These are phyloP conservation scores for Squalus acanthias DNA, from an alignment of 2,797 vertebrate species.

Conservation along the genomic window DNA sequence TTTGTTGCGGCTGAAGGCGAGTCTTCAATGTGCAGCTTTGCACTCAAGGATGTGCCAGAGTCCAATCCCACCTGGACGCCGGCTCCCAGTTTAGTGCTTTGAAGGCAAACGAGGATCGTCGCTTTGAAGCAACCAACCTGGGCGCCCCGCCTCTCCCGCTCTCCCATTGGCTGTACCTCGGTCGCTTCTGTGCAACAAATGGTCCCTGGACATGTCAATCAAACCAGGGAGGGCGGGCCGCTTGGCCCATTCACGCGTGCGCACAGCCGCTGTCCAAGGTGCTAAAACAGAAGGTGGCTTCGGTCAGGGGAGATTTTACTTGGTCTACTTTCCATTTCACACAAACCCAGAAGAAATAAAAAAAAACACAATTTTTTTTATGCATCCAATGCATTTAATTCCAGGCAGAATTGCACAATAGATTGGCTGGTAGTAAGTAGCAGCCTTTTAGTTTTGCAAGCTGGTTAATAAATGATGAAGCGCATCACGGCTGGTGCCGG, in stretches of 20 bases:
- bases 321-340: too few relatives aligned
- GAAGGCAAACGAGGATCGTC: not conserved
- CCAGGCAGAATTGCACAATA: not conserved
- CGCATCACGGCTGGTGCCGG: too few relatives aligned
- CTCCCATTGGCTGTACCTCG: constrained; percentile 1
- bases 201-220: not conserved
- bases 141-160: not conserved
- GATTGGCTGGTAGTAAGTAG: not conserved
- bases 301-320: too few relatives aligned
- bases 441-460: not conserved
- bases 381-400: not conserved
- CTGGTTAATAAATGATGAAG: not conserved
- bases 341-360: not conserved
- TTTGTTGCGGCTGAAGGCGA: not conserved
- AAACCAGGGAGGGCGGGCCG: not conserved
- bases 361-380: too few relatives aligned
- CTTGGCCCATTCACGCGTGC: not conserved
- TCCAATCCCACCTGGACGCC: not conserved
- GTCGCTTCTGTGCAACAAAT: not conserved
- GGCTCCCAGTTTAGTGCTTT: not conserved
- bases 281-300: constrained; percentile 8
- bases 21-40: not conserved
- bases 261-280: not conserved
- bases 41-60: not conserved
- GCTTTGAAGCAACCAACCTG: not conserved